phyloP scores from a whole-genome alignment of 2,113 vertebrate species.

The Sarotherodon lohbergeri region DNA sequence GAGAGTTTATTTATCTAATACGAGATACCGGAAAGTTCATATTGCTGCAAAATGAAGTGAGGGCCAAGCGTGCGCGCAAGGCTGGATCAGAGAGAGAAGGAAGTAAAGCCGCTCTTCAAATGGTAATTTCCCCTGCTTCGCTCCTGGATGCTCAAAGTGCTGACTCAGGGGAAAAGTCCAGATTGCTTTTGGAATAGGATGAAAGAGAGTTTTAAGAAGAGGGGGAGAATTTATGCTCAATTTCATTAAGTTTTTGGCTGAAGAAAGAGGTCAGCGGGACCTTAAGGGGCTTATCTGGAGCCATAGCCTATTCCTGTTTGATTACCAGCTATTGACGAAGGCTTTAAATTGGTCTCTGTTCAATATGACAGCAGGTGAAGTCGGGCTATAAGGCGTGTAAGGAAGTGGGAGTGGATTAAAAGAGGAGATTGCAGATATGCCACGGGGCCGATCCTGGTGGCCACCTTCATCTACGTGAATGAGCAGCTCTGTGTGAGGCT shows the following conservation, averaged over 20 bases:
- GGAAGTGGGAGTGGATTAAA: neutral
- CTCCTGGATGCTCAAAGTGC: constrained; percentile 33
- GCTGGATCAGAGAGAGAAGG: neutral
- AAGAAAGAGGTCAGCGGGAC: constrained; percentile 1
- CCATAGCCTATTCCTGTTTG: constrained; percentile 18
- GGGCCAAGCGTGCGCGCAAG: neutral
- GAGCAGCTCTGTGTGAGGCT: neutral
- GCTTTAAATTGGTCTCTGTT: constrained; percentile 23
- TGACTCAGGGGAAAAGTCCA: constrained; percentile 56
- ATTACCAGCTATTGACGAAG: constrained; percentile 44
- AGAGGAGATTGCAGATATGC: neutral
- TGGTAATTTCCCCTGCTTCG: constrained; percentile 41
- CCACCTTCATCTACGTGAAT: neutral
- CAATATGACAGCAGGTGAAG: neutral
- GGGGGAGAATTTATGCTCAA: constrained; percentile 37
- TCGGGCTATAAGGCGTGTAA: neutral
- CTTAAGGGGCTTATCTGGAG: constrained; percentile 40
- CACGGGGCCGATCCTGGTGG: neutral
- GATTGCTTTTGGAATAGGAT: constrained; percentile 57
- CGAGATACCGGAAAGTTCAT: constrained; percentile 15
- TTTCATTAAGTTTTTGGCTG: constrained; percentile 56
- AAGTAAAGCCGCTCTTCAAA: constrained; percentile 35
- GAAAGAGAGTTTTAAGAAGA: constrained; percentile 25
- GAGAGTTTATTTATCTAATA: constrained; percentile 28
- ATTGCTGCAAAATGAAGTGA: constrained; percentile 2